Base-by-base conservation (phyloP, 1,140 invertebrate species). In the Polypedilum pembai region DNA sequence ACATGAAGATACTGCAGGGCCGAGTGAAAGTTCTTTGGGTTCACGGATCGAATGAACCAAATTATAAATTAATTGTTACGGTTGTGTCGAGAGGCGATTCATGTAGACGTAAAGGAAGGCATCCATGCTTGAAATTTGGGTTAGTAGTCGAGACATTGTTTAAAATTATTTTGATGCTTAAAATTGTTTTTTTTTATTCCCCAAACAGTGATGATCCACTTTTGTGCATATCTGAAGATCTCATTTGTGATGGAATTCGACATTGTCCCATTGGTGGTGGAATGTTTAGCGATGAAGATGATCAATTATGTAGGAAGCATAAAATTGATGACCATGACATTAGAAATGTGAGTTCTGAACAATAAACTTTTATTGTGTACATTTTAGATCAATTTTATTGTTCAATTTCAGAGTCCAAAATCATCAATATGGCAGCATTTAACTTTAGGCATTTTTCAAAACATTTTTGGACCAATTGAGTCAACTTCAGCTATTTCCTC, bases 261-360 rank as follows among this genome's bases (percentile, higher is more conserved):
- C 86, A 88, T 77, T 88, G 87, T 76, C 87, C 87, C 0, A 84
- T 86, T 0, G 86, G 85, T 56, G 86, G 86, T 75, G 81, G 82
- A 74, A 83, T 82, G 33, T 81, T 79, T 74, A 83, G 82, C 76
- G 85, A 86, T 75, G 85, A 86, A 80, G 82, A 84, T 77, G 79
- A 79, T 18, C 78, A 79, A 73, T 77, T 85, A 74, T 86, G 85
- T 78, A 80, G 78, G 40, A 79, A 80, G 73, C 76, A 77, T 74
- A 76, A 78, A 0, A 75, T 82, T 75, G 20, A 69, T 20, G 65
- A 69, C 17, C 17, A 69, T 18, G 65, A 69, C 5, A 20, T 69
- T 20, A 69, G 20, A 20, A 69, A 69, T 69, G 65, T 69, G 20
- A 20, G 65, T 69, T 8, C 5, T 18, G 2, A 20, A 12, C 8